These are phyloP conservation scores for Micromys minutus DNA, from an alignment of 2,113 vertebrate genomes.

Conservation along the genomic window DNA sequence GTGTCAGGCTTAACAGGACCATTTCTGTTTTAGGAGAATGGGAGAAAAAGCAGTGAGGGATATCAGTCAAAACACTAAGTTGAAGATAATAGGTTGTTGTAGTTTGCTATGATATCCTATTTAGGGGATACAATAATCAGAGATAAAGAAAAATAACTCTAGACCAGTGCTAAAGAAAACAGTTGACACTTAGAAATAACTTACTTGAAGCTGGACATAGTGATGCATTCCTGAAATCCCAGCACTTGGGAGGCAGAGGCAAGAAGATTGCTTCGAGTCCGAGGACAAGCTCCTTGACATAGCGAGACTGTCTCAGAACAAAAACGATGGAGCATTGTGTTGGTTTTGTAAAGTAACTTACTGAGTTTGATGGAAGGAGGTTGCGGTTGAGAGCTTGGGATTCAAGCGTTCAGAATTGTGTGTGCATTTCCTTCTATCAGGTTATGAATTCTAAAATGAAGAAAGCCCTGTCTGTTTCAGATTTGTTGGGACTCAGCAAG, in stretches of 20 bases:
- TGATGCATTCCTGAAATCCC: not conserved
- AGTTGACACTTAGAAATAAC: not conserved
- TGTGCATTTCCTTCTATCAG: not conserved
- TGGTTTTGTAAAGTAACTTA: not conserved
- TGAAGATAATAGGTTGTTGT: not conserved
- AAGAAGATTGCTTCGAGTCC: not conserved
- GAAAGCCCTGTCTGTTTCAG: not conserved
- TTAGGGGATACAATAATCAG: not conserved
- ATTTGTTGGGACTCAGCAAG: not conserved
- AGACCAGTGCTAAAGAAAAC: not conserved
- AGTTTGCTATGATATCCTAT: not conserved
- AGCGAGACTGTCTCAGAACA: not conserved
- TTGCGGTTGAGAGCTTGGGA: not conserved
- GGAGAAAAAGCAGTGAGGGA: not conserved
- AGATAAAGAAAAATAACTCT: not conserved
- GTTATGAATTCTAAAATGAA: no score
- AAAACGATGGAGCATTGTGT: not conserved
- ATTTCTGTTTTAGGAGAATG: not conserved
- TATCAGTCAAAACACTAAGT: not conserved
- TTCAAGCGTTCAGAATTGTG: not conserved
- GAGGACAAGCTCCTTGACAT: not conserved
- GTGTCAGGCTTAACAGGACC: not conserved
- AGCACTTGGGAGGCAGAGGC: not conserved
- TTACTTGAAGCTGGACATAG: not conserved
- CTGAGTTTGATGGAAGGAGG: not conserved